These are phyloP conservation scores for Tinea trinotella DNA, from an alignment of 2,888 invertebrate species.

Conservation along the genomic window DNA sequence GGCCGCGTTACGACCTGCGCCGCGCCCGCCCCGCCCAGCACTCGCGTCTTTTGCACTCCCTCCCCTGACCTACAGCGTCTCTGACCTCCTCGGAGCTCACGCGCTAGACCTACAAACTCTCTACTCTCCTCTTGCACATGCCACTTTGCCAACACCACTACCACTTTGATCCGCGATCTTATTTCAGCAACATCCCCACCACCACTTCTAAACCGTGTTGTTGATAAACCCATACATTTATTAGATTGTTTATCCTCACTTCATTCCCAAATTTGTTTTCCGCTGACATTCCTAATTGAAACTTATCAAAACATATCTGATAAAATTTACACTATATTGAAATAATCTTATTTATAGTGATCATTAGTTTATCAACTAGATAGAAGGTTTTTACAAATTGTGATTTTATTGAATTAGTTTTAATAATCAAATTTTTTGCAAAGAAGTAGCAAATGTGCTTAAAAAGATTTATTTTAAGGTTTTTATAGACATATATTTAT, in stretches of 20 bases:
- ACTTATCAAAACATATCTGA: slow-evolving; percentile 29
- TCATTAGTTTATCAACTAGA: slow-evolving; percentile 52
- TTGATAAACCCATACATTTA: neutral
- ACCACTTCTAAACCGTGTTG: slow-evolving; percentile 44
- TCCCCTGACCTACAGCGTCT: slow-evolving; percentile 62
- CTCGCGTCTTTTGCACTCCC: slow-evolving; percentile 54
- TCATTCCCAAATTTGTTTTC: slow-evolving; percentile 39
- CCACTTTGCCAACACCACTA: slow-evolving; percentile 66
- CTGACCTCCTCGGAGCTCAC: slow-evolving; percentile 75
- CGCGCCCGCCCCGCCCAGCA: slow-evolving; percentile 50
- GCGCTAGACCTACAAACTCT: slow-evolving; percentile 82
- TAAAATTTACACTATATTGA: slow-evolving; percentile 35
- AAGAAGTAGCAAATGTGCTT: slow-evolving; percentile 3
- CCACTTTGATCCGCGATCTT: slow-evolving; percentile 68
- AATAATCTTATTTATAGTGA: slow-evolving; percentile 71
- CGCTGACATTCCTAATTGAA: slow-evolving; percentile 54
- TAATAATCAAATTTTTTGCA: neutral
- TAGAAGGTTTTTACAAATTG: slow-evolving; percentile 42
- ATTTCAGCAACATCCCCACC: slow-evolving; percentile 65
- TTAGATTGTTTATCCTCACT: slow-evolving; percentile 25
- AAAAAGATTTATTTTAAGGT: neutral
- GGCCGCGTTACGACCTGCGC: slow-evolving; percentile 55
- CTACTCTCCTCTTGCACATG: slow-evolving; percentile 78
- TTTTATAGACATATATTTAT: slow-evolving; percentile 9
- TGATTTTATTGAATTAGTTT: slow-evolving; percentile 24